Conservation (phyloP, 2,888 invertebrate genomes). For the Mimas tiliae region DNA sequence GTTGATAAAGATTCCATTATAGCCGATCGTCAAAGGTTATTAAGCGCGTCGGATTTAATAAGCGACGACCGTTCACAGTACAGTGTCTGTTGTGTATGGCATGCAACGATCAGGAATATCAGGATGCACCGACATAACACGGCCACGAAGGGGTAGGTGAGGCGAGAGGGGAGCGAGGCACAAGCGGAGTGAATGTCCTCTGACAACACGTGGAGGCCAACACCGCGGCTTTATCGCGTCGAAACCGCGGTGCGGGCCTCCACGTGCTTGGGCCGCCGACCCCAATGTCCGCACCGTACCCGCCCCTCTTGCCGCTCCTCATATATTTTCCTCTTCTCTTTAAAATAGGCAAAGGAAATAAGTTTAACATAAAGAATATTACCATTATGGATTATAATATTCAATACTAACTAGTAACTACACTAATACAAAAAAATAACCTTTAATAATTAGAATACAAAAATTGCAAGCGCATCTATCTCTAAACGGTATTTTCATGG, state of each 20-base stretch:
- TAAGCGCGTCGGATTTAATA: slow-evolving; percentile 41
- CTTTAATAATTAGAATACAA: too few species aligned
- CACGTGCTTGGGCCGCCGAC: slow-evolving; percentile 79
- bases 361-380: neutral
- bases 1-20: slow-evolving; percentile 54
- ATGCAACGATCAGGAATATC: slow-evolving; percentile 78
- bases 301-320: slow-evolving; percentile 53
- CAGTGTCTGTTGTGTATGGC: slow-evolving; percentile 75
- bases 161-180: slow-evolving; percentile 56
- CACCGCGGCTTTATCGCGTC: slow-evolving; percentile 72
- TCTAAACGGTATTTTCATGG: too few species aligned
- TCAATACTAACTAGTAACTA: neutral
- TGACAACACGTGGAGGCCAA: slow-evolving; percentile 80
- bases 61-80: slow-evolving; percentile 72
- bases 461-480: too few species aligned
- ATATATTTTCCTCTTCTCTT: slow-evolving; percentile 5
- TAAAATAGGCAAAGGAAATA: neutral
- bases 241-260: slow-evolving; percentile 78
- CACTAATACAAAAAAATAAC: too few species aligned
- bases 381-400: too few species aligned
- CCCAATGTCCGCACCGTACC: slow-evolving; percentile 57
- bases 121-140: slow-evolving; percentile 74
- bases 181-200: slow-evolving; percentile 67
- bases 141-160: slow-evolving; percentile 60
- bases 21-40: slow-evolving; percentile 33